Percentiles rank a stretch among this genome's conserved stretches.
These are phyloP conservation scores for Drosophila guanche DNA, from an alignment of 1,140 invertebrate genomes.

Conservation along the genomic window DNA sequence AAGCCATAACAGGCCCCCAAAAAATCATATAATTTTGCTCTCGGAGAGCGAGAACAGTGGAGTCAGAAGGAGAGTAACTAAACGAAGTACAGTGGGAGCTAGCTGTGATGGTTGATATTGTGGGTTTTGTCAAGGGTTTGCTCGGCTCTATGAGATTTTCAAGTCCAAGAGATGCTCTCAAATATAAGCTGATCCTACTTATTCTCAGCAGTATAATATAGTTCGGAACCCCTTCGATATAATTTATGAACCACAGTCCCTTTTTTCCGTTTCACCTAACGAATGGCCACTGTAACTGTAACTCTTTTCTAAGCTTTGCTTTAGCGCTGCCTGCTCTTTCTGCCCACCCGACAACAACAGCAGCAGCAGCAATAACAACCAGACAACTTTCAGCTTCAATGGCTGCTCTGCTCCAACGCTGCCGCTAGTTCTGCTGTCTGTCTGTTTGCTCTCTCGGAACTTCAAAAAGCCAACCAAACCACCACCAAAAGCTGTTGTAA, in stretches of 20 bases:
- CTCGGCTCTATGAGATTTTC: too few relatives aligned
- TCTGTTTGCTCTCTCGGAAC: slow-evolving; percentile 35
- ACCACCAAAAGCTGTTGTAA: slow-evolving; percentile 70
- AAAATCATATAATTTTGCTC: slow-evolving; percentile 7
- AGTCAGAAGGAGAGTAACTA: background rate
- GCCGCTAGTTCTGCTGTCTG: slow-evolving; percentile 1
- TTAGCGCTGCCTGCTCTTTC: slow-evolving; percentile 48
- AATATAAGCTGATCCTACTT: too few relatives aligned
- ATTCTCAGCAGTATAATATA: too few relatives aligned
- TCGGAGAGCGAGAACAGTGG: slow-evolving; percentile 19
- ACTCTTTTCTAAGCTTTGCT: slow-evolving; percentile 50
- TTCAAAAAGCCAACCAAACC: slow-evolving; percentile 62
- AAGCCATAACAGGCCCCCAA: background rate
- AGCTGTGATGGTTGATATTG: too few relatives aligned
- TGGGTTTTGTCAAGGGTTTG: too few relatives aligned
- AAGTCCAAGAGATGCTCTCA: too few relatives aligned
- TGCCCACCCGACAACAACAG: slow-evolving; percentile 22
- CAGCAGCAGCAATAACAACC: slow-evolving; percentile 19
- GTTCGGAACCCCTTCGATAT: too few relatives aligned
- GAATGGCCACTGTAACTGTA: too few relatives aligned
- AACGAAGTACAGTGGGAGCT: too few relatives aligned
- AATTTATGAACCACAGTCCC: too few relatives aligned
- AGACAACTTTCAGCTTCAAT: slow-evolving; percentile 50
- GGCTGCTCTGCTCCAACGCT: slow-evolving; percentile 10
- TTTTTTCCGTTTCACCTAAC: too few relatives aligned